phyloP scores from a whole-genome alignment of 2,797 vertebrate species.

The Tadarida brasiliensis region DNA sequence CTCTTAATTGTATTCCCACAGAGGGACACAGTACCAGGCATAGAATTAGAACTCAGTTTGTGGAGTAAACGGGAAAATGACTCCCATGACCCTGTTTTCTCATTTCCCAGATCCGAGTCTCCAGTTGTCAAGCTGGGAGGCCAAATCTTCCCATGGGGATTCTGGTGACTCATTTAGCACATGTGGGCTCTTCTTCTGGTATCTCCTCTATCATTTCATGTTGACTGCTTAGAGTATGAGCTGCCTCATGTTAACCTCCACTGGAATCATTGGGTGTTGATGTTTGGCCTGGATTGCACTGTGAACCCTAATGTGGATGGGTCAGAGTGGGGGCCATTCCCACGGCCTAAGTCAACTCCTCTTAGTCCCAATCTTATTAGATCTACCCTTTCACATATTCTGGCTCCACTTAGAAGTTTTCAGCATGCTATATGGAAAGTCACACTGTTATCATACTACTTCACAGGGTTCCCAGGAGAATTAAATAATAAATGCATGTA shows the following conservation, averaged over 20 bases:
- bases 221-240: neutral
- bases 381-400: neutral
- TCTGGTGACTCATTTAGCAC: neutral
- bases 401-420: neutral
- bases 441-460: neutral
- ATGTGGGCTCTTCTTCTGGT: neutral
- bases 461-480: neutral
- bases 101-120: neutral
- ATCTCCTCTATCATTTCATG: neutral
- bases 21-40: neutral
- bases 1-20: neutral
- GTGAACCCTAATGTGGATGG: constrained; percentile 6
- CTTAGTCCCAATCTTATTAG: neutral
- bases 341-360: neutral
- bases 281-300: neutral
- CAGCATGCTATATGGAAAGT: neutral
- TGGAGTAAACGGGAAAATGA: neutral
- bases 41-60: neutral
- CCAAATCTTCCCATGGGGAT: neutral
- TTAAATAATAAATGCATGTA: neutral
- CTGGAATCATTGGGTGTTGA: neutral
- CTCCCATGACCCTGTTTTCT: neutral
- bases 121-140: neutral
- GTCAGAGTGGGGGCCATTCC: neutral
- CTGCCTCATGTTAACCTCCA: neutral